Evolutionary conservation across 1,140 invertebrate species (phyloP).

Genomic region (Magallana angulata): DNA sequence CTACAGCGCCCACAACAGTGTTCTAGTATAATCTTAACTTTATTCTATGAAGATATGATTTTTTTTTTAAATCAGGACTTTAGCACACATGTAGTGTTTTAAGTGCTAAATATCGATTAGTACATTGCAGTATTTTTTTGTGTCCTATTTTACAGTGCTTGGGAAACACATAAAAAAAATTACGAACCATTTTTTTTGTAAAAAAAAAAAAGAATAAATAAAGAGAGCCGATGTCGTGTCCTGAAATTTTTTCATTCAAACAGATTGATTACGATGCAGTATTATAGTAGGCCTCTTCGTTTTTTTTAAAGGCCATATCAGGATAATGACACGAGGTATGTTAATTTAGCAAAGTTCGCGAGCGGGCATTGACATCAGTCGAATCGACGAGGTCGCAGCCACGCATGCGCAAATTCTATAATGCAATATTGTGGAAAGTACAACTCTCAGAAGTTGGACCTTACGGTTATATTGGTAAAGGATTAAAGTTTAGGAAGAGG

Average conservation of each 20-base stretch:
- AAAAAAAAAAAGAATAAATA: too few species aligned
- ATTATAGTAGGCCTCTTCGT: background rate
- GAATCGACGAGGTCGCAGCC: background rate
- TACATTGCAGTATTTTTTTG: too few species aligned
- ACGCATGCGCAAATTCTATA: constrained; percentile 19
- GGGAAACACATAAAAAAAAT: too few species aligned
- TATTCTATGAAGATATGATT: too few species aligned
- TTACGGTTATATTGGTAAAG: background rate
- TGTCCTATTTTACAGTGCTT: too few species aligned
- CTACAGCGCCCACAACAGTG: too few species aligned
- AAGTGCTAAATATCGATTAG: too few species aligned
- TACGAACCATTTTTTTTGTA: too few species aligned
- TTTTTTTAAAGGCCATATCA: background rate
- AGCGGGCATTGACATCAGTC: constrained; percentile 2
- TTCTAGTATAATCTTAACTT: too few species aligned
- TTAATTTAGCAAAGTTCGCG: constrained; percentile 27
- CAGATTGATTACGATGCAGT: background rate
- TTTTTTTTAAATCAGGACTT: too few species aligned
- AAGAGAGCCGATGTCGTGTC: background rate
- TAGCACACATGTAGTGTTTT: too few species aligned
- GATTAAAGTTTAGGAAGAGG: constrained; percentile 1
- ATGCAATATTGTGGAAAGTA: background rate
- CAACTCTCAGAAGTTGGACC: background rate
- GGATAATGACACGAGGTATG: constrained; percentile 33
- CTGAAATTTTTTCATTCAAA: background rate